Evolutionary conservation across 2,888 invertebrate genomes (phyloP), one percentile per base, ranked within the genome.

Genomic region (Cactoblastis cactorum): DNA sequence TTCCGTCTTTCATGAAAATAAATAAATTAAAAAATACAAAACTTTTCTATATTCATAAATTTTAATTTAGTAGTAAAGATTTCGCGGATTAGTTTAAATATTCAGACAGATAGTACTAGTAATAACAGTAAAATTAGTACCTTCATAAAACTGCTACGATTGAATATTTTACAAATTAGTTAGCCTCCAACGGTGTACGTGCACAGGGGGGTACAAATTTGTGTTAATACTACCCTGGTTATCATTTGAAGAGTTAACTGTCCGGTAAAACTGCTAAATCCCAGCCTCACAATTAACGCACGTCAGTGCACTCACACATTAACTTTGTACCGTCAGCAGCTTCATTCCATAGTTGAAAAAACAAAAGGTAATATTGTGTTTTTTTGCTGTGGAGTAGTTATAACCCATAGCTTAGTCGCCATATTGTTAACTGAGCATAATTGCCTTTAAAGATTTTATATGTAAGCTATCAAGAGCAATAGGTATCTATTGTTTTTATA

Each of bases 281-380:
- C 49, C 49, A 11, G 54, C 43, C 47, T n/a, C n/a, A 54, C 55
- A 51, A 39, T 39, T 47, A 51, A 47, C 34, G 37, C 60, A 58
- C 60, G 54, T 59, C 51, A 51, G 45, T 17, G 51, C 57, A 60
- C 56, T 56, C 56, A 55, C 41, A 45, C 35, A 45, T 14, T 24
- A 12, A 24, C 1, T 22, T 9, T 14, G 43, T 43, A 28, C 43
- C 12, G 28, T 15, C 43, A 15, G 14, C 43, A 41, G 11, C 8
- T 9, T 22, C 6, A 12, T 12, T 12, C 12, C 8, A 12, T 11
- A 37, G 17, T 37, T 0, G n/a, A 39, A 38, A 38, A 19, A 39
- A 19, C 39, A 4, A 3, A 39, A 5, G 5, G 22, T n/a, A n/a
- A n/a, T n/a, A n/a, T n/a, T n/a, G n/a, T n/a, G n/a, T n/a, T n/a